These are phyloP conservation scores for Ornithorhynchus anatinus DNA, from an alignment of 2,113 vertebrate genomes.

Conservation along the genomic window DNA sequence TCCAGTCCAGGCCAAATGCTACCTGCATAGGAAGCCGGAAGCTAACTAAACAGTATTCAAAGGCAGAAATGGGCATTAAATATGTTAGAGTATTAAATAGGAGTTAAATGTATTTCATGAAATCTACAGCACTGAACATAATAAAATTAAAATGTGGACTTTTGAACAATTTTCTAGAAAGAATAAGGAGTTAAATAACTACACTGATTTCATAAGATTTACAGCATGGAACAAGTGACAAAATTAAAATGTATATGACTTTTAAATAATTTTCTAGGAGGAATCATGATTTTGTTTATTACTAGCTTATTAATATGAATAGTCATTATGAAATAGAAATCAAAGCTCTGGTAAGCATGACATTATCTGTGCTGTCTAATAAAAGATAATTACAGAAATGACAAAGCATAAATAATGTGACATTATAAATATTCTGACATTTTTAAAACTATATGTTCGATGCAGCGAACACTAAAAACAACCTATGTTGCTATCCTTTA, in stretches of 20 bases:
- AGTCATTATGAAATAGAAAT: background rate
- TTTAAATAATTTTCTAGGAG: background rate
- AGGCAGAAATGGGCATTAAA: background rate
- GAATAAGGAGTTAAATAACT: too few relatives aligned
- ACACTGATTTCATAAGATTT: too few relatives aligned
- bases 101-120: too few relatives aligned
- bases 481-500: background rate
- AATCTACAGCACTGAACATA: too few relatives aligned
- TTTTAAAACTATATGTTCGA: background rate
- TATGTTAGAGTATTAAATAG: background rate
- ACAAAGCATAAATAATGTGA: background rate
- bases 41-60: background rate
- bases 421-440: background rate
- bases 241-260: background rate
- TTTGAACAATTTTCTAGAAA: too few relatives aligned
- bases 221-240: background rate
- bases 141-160: too few relatives aligned
- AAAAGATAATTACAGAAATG: conserved; percentile 25
- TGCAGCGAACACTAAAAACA: background rate
- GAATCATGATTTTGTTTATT: background rate
- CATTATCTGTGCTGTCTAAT: conserved; percentile 46
- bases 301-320: background rate
- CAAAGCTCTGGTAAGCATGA: background rate
- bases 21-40: background rate
- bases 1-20: background rate